Conservation (phyloP, 2,888 invertebrate species). For the Dryobotodes eremita region DNA sequence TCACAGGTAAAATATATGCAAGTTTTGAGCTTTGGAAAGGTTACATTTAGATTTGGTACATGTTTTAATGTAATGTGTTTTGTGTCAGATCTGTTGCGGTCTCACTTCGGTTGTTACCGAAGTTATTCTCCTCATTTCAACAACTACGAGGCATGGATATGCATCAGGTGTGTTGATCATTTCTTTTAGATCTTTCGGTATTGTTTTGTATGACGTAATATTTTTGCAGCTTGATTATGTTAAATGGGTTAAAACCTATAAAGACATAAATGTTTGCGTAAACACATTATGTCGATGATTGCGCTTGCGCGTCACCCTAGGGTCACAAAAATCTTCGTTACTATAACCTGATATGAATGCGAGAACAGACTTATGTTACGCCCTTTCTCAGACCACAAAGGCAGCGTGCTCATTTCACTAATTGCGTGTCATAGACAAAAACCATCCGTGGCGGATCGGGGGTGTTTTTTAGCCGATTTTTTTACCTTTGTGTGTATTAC, state of each 20-base stretch:
- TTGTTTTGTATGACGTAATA: not conserved
- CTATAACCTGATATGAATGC: not conserved
- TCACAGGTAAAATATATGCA: slow-evolving; percentile 91
- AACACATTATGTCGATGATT: not conserved
- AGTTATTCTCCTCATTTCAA: slow-evolving; percentile 97
- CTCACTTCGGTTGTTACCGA: slow-evolving; percentile 96
- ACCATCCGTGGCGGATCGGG: not conserved
- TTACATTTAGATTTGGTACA: too few relatives aligned
- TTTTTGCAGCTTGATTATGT: not conserved
- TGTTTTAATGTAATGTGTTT: not conserved
- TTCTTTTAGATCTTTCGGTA: not conserved
- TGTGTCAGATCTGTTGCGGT: slow-evolving; percentile 95
- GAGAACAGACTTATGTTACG: not conserved
- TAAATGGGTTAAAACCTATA: too few relatives aligned
- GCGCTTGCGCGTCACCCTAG: not conserved
- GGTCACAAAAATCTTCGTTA: not conserved
- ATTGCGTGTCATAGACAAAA: not conserved
- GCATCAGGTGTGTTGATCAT: slow-evolving; percentile 91
- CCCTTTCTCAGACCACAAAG: not conserved
- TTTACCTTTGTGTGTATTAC: not conserved
- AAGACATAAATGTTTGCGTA: not conserved
- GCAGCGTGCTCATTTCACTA: not conserved
- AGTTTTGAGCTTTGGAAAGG: too few relatives aligned
- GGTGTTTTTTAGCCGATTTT: not conserved
- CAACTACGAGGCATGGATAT: slow-evolving; percentile 96